phyloP scores from a whole-genome alignment of 2,888 invertebrate genomes.

The Calameuta pallipes region DNA sequence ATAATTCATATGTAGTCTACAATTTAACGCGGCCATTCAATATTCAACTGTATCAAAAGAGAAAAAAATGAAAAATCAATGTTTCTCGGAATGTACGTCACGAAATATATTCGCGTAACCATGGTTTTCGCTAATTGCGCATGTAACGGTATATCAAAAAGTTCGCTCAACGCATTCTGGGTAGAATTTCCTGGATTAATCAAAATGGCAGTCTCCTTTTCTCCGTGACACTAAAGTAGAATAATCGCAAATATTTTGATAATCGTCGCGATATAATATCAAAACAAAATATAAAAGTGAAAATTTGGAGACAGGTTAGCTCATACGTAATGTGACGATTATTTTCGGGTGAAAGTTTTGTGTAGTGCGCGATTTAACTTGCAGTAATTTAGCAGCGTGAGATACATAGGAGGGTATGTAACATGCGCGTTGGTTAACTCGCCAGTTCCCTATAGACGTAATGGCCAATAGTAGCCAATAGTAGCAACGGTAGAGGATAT shows the following conservation, averaged over 20 bases:
- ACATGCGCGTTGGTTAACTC: not conserved
- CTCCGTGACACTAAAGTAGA: not conserved
- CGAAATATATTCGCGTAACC: not conserved
- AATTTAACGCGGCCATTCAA: not conserved
- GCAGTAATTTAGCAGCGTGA: not conserved
- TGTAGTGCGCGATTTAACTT: not conserved
- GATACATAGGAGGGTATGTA: not conserved
- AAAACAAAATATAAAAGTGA: not conserved
- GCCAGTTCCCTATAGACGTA: not conserved
- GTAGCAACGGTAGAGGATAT: not conserved
- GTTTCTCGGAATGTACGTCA: not conserved
- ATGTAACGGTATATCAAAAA: conserved; percentile 32
- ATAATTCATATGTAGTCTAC: not conserved
- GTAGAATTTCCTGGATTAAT: conserved; percentile 48
- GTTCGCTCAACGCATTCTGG: conserved; percentile 42
- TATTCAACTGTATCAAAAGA: not conserved
- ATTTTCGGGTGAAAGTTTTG: not conserved
- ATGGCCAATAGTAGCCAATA: not conserved
- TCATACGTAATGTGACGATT: not conserved
- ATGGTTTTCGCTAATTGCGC: conserved; percentile 30
- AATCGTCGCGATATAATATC: not conserved
- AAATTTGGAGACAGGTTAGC: not conserved
- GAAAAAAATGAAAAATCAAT: not conserved
- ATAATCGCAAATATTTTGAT: not conserved
- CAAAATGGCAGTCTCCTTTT: conserved; percentile 44